Percentiles rank a stretch among this genome's conserved stretches.
Evolutionary conservation across 2,888 invertebrate species (phyloP).

Genomic region (Neoitamus cyanurus): DNA sequence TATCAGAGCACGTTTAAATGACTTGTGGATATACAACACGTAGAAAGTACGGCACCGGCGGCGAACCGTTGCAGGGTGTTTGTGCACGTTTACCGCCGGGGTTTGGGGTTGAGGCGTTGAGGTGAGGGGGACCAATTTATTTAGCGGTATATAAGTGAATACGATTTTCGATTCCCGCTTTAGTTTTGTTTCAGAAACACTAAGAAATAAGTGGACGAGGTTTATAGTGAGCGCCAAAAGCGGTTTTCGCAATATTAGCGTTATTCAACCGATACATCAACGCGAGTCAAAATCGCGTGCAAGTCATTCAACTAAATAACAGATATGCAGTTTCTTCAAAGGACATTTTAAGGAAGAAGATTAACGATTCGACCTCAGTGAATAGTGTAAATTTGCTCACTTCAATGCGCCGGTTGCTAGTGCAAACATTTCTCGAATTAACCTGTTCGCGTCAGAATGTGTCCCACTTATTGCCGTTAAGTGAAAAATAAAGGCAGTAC

Average conservation of each 20-base stretch:
- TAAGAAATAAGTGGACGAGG: slow-evolving; percentile 17
- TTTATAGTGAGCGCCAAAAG: not conserved
- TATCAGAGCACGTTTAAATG: not conserved
- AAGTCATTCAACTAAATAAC: not conserved
- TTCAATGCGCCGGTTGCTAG: not conserved
- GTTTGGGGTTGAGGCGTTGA: not conserved
- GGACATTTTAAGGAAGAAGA: not conserved
- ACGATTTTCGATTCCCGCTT: slow-evolving; percentile 63
- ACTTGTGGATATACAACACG: not conserved
- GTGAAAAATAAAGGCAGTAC: not conserved
- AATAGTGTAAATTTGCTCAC: not conserved
- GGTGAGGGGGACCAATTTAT: not conserved
- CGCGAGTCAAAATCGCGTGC: not conserved
- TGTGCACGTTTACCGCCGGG: not conserved
- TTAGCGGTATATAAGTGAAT: slow-evolving; percentile 60
- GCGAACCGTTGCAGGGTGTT: not conserved
- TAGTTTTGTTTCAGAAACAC: slow-evolving; percentile 64
- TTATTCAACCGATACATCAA: not conserved
- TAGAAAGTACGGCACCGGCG: not conserved
- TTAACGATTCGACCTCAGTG: not conserved
- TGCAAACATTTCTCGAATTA: not conserved
- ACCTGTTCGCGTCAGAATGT: not conserved
- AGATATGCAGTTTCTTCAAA: not conserved
- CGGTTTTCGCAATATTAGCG: not conserved
- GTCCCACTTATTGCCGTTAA: not conserved